Percentiles rank a stretch among this genome's conserved stretches.
These are phyloP conservation scores for Psittacula cyanocephala DNA, from an alignment of 2,113 vertebrate species.

Conservation along the genomic window DNA sequence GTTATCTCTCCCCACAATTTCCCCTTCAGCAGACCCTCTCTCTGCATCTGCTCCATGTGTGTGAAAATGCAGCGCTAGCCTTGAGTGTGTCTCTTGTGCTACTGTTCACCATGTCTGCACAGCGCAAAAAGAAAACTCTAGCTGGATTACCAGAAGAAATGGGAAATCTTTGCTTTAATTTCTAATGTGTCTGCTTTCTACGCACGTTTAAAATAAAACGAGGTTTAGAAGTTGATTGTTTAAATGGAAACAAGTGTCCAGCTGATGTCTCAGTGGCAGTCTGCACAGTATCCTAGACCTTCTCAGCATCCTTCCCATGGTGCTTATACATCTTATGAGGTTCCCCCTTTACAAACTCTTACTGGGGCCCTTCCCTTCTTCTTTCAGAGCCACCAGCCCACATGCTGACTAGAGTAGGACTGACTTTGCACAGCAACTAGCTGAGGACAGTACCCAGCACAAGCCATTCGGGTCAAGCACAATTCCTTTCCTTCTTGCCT, in stretches of 20 bases:
- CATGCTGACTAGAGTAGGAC: background rate
- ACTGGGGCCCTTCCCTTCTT: background rate
- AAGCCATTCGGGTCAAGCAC: fast-evolving
- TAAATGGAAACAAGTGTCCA: background rate
- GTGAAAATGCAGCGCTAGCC: background rate
- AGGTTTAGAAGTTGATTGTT: background rate
- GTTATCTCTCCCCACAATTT: background rate
- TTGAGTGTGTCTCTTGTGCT: background rate
- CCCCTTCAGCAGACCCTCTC: background rate
- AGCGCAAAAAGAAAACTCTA: background rate
- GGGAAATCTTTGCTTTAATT: background rate
- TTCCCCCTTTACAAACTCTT: background rate
- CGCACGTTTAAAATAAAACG: background rate
- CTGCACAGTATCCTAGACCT: background rate
- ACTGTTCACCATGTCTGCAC: background rate
- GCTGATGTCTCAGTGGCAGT: background rate
- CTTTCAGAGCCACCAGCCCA: background rate
- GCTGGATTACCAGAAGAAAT: background rate
- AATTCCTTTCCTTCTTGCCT: background rate
- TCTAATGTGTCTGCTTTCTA: background rate
- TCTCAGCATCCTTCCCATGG: background rate
- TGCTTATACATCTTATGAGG: background rate
- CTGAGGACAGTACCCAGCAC: background rate
- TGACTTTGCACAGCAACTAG: background rate
- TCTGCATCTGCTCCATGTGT: background rate